phyloP scores from a whole-genome alignment of 2,797 vertebrate genomes.

The Pseudomugil gertrudae region DNA sequence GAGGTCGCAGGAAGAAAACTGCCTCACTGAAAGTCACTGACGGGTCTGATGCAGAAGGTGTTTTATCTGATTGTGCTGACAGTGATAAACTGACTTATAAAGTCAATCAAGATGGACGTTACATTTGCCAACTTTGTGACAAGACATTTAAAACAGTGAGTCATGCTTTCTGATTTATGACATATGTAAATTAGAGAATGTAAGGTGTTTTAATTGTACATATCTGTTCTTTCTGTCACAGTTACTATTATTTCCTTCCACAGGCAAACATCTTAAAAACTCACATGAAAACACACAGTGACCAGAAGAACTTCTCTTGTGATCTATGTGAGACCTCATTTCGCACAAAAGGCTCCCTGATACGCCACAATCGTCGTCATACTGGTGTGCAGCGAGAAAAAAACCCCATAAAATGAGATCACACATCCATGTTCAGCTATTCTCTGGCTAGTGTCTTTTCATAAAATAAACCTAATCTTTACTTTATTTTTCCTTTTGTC shows the following conservation, averaged over 20 bases:
- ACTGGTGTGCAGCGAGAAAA: slow-evolving; percentile 83
- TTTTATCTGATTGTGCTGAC: slow-evolving; percentile 65
- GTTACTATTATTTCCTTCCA: not conserved
- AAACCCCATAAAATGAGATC: not conserved
- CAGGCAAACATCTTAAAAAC: slow-evolving; percentile 96
- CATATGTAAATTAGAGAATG: not conserved
- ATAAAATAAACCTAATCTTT: not conserved
- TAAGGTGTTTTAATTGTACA: not conserved
- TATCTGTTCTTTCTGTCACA: not conserved
- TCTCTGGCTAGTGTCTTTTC: not conserved
- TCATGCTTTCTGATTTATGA: not conserved
- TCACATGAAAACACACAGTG: slow-evolving; percentile 95
- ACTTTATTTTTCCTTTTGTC: not conserved
- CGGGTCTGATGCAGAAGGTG: slow-evolving; percentile 50
- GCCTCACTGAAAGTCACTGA: slow-evolving; percentile 54
- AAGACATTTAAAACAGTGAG: slow-evolving; percentile 97
- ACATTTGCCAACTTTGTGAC: slow-evolving; percentile 89
- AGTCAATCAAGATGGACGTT: slow-evolving; percentile 90
- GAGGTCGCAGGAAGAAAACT: slow-evolving; percentile 67
- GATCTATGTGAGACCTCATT: slow-evolving; percentile 91
- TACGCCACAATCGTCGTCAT: slow-evolving; percentile 95
- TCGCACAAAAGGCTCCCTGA: slow-evolving; percentile 96
- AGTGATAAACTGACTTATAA: slow-evolving; percentile 81
- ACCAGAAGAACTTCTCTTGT: slow-evolving; percentile 95
- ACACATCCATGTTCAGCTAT: not conserved